phyloP scores from a whole-genome alignment of 2,797 vertebrate species.

The Danio jaintianensis region DNA sequence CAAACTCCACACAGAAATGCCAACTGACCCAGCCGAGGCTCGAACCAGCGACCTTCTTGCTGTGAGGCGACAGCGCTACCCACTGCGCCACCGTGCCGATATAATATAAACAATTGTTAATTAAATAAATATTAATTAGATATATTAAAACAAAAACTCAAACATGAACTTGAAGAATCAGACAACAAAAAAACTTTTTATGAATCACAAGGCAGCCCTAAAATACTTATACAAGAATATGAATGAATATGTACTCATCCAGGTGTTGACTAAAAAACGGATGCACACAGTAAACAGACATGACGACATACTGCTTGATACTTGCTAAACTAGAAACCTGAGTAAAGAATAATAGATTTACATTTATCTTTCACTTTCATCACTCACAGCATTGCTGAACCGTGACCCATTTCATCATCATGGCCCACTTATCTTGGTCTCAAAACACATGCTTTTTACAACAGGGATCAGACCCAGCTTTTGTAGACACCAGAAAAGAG shows the following conservation, averaged over 20 bases:
- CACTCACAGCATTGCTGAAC: constrained; percentile 24
- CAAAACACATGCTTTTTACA: constrained; percentile 15
- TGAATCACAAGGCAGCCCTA: too few relatives aligned
- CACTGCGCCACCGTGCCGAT: too few relatives aligned
- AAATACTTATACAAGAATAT: background rate
- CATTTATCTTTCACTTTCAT: constrained; percentile 25
- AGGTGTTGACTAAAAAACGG: background rate
- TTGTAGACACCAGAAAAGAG: background rate
- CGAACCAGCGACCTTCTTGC: too few relatives aligned
- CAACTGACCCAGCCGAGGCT: too few relatives aligned
- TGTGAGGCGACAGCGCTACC: too few relatives aligned
- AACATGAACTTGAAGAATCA: too few relatives aligned
- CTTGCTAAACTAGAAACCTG: background rate
- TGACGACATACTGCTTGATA: constrained; percentile 3
- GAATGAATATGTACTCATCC: constrained; percentile 1
- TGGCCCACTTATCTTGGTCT: constrained; percentile 47
- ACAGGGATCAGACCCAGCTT: background rate
- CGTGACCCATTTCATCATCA: constrained; percentile 50
- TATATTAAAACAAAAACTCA: too few relatives aligned
- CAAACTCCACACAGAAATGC: too few relatives aligned
- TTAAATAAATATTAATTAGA: too few relatives aligned
- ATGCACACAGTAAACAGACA: background rate
- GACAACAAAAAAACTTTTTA: too few relatives aligned
- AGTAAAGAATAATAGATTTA: background rate
- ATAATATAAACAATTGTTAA: too few relatives aligned